Evolutionary conservation across 2,888 invertebrate genomes (phyloP).

Genomic region (Nasonia oneida): DNA sequence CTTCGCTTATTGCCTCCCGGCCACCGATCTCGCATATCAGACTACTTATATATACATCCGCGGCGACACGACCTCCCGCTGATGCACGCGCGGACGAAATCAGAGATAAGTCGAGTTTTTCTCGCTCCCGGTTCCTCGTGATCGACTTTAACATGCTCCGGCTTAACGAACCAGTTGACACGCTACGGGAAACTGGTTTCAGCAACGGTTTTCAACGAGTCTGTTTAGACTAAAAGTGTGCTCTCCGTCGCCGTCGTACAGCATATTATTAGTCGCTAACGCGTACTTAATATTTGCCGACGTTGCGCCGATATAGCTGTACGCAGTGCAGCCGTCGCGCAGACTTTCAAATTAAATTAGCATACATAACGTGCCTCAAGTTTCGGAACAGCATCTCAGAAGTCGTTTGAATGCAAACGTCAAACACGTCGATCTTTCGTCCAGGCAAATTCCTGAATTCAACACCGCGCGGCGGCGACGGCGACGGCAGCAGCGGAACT

Average conservation of each 20-base stretch:
- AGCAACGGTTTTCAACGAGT: not conserved
- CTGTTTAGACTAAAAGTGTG: not conserved
- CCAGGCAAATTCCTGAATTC: conserved; percentile 50
- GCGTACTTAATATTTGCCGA: too few relatives aligned
- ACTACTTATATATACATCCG: not conserved
- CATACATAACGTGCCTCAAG: not conserved
- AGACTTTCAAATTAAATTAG: not conserved
- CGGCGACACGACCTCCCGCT: not conserved
- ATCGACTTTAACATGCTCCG: not conserved
- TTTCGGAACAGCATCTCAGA: not conserved
- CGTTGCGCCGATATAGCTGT: too few relatives aligned
- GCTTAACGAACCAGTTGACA: not conserved
- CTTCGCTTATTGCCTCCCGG: conserved; percentile 15
- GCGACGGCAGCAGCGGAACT: conserved; percentile 66
- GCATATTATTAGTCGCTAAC: not conserved
- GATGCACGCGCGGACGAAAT: conserved; percentile 4
- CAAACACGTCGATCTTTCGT: conserved; percentile 58
- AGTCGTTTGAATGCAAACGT: conserved; percentile 53
- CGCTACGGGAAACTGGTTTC: not conserved
- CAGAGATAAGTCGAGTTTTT: conserved; percentile 1
- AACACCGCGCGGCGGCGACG: not conserved
- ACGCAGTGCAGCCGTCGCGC: too few relatives aligned
- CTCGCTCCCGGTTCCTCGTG: not conserved
- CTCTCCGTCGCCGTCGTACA: not conserved
- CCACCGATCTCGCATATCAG: not conserved